Conservation (phyloP, 2,888 invertebrate species). For the Andrena dorsata region DNA sequence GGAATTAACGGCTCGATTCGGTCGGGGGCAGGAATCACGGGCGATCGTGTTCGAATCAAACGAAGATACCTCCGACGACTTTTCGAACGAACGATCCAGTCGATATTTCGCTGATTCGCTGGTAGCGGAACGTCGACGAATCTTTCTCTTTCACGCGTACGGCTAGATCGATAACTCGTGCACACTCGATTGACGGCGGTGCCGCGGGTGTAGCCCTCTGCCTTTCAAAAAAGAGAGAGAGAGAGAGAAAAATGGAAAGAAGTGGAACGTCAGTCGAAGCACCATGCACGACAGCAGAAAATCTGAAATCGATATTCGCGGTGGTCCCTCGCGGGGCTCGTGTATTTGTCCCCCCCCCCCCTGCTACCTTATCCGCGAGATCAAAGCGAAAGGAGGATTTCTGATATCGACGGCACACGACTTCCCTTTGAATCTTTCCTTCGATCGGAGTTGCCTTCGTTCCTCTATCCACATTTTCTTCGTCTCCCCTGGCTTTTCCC, state of each 20-base stretch:
- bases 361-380: conserved; percentile 48
- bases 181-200: conserved; percentile 48
- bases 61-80: conserved; percentile 10
- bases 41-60: not conserved
- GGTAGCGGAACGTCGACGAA: conserved; percentile 25
- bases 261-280: conserved; percentile 63
- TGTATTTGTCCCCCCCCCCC: conserved; percentile 38
- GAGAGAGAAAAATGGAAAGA: conserved; percentile 30
- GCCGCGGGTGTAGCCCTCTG: conserved; percentile 13
- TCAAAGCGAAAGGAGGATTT: conserved; percentile 52
- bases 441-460: conserved; percentile 14
- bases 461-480: conserved; percentile 12
- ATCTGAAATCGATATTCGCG: conserved; percentile 71
- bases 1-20: conserved; percentile 21
- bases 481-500: not conserved
- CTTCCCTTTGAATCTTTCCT: conserved; percentile 35
- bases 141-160: conserved; percentile 17
- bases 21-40: not conserved
- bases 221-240: not conserved
- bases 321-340: conserved; percentile 39
- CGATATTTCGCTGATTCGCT: conserved; percentile 34
- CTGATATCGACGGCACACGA: conserved; percentile 35
- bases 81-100: not conserved
- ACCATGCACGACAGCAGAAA: conserved; percentile 57
- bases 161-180: conserved; percentile 59